Evolutionary conservation across 1,140 invertebrate species (phyloP), one percentile per base, ranked within the genome.

Genomic region (Pissodes strobi): DNA sequence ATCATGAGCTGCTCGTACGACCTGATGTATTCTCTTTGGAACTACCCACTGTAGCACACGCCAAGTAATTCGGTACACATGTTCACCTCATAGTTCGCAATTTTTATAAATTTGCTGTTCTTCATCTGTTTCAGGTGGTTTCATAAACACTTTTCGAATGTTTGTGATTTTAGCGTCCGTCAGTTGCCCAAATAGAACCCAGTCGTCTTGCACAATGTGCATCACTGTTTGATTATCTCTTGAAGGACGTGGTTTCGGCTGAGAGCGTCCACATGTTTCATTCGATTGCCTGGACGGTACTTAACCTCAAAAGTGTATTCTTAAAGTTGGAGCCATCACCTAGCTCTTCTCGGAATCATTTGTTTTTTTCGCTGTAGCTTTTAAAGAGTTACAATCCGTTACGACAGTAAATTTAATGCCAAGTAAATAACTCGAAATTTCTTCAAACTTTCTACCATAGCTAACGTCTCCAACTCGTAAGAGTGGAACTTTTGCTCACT

Each of bases 1-100:
- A 34, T 77, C 75, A 60, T 79, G 75, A 48, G 69, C 71, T 37
- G 55, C 41, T 52, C 70, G 55, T 19, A 75, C 48, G 12, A 77
- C 59, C 22, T 75, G 69, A 43, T 67, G 71, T 10, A 71, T 62
- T 6, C 69, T 66, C 63, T 64, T 62, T 0, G 76, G 76, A 10
- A 77, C 74, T 0, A 75, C 46, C 72, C 72, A 79, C 25, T 59
- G 65, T 15, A 69, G 52, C 21, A 71, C 70, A 6, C 67, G 58
- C 6, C 45, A 55, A 6, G 73, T 53, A 17, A 70, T 58, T 2
- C 69, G 17, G 61, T 72, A 76, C n/a, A 78, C 66, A 2, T 63
- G 41, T 10, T 55, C 63, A 62, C 70, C 70, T 48, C 70, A 61
- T 17, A 72, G 17, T 27, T 63, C 66, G 25, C 72, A 76, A 41